Conservation (phyloP, 2,888 invertebrate species). For the Caenorhabditis panamensis region DNA sequence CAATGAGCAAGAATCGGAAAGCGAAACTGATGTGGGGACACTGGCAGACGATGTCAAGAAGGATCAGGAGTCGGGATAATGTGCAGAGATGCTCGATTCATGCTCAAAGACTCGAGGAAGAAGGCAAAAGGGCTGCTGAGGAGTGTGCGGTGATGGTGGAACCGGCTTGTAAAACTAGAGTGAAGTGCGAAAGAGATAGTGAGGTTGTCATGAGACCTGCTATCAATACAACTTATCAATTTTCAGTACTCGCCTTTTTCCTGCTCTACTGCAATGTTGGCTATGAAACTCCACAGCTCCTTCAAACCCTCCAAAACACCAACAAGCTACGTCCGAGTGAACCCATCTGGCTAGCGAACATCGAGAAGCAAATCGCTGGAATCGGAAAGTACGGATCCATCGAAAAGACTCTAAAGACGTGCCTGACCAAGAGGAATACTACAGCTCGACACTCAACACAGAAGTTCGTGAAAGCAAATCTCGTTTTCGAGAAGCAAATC, state of each 20-base stretch:
- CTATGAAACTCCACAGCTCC: no score
- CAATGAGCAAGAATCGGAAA: not conserved
- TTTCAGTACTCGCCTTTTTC: no score
- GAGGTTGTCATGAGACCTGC: no score
- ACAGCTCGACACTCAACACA: no score
- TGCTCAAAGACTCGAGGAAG: slow-evolving; percentile 35
- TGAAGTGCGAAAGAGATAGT: slow-evolving; percentile 36
- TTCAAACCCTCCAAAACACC: slow-evolving; percentile 17
- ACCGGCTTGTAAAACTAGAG: slow-evolving; percentile 30
- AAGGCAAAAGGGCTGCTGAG: slow-evolving; percentile 9
- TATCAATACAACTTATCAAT: no score
- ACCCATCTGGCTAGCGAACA: slow-evolving; percentile 21
- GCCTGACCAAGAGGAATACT: no score
- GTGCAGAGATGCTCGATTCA: slow-evolving; percentile 18
- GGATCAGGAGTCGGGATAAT: not conserved
- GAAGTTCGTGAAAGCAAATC: no score
- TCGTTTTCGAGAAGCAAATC: no score
- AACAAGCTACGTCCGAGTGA: slow-evolving; percentile 27
- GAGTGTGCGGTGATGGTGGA: slow-evolving; percentile 27
- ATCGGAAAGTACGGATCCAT: slow-evolving; percentile 42
- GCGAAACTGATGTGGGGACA: no score
- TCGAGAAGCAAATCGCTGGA: slow-evolving; percentile 13
- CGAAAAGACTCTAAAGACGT: no score
- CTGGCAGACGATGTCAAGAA: not conserved
- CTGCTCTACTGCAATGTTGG: no score